These are phyloP conservation scores for Pemphredon lugubris DNA, from an alignment of 2,888 invertebrate genomes.

Conservation along the genomic window DNA sequence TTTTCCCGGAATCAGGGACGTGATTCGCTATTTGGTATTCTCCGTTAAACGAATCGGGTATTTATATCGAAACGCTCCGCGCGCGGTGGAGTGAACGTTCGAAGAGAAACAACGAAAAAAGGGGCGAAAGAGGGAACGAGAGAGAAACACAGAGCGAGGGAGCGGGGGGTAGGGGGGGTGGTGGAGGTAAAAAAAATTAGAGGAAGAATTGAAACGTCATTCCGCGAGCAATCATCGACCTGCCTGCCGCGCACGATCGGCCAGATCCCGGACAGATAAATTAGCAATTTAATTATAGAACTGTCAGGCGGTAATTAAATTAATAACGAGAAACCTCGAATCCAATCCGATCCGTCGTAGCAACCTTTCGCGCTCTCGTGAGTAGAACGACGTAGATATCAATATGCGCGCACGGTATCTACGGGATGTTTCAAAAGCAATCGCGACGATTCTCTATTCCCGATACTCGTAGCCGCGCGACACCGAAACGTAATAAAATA, in stretches of 20 bases:
- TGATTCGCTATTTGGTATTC: conserved; percentile 5
- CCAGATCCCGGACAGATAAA: conserved; percentile 78
- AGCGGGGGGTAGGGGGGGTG: not conserved
- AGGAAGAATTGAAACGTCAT: conserved; percentile 77
- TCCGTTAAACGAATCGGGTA: conserved; percentile 12
- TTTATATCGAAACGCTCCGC: conserved; percentile 24
- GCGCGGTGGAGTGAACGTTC: conserved; percentile 7
- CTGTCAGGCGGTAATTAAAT: conserved; percentile 80
- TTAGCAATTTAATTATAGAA: conserved; percentile 81
- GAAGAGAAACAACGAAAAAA: conserved; percentile 35
- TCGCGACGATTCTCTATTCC: not conserved
- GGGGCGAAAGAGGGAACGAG: conserved; percentile 10
- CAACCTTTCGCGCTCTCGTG: conserved; percentile 70
- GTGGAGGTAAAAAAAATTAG: conserved; percentile 40
- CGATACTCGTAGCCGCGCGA: not conserved
- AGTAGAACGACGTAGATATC: conserved; percentile 55
- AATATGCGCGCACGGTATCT: conserved; percentile 38
- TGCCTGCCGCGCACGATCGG: conserved; percentile 63
- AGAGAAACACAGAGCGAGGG: conserved; percentile 3
- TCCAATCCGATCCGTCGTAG: conserved; percentile 76
- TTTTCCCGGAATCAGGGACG: not conserved
- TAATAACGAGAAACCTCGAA: conserved; percentile 79
- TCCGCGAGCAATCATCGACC: conserved; percentile 72
- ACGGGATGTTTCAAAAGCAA: not conserved
- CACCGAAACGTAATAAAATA: too few relatives aligned